Evolutionary conservation across 2,888 invertebrate species (phyloP), one percentile per base, ranked within the genome.

Genomic region (Cheilosia scutellata): DNA sequence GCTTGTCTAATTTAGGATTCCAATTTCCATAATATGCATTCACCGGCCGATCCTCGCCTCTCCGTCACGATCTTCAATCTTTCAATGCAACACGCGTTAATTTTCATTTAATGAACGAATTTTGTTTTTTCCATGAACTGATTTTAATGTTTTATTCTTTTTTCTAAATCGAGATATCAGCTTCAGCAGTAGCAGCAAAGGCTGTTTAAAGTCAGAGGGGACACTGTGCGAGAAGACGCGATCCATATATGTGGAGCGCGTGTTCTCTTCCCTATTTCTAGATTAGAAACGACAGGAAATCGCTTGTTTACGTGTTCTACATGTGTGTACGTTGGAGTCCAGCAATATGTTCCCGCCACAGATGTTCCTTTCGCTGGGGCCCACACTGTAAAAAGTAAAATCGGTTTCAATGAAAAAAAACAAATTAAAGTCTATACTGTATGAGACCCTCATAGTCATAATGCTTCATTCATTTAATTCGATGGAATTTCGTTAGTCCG

Each of bases 251-350:
- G 51, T 75, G 65, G 65, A 84, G 84, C 84, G 84, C 84, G 80
- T 84, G 84, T 75, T 84, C 63, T 42, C 65, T 79, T 84, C 80
- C 75, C 80, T 75, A 84, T 80, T 79, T 80, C 51, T 80, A 84
- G 84, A 84, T 84, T 84, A 79, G 84, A 76, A 84, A 62, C 84
- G 80, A 80, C 84, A 84, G 84, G 84, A 84, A 84, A 84, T 84
- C 84, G 84, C 84, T 84, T 84, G 84, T 84, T 84, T 84, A 84
- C 80, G 80, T 79, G 71, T 75, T 80, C 80, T 76, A 78, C 65
- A 79, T 70, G 71, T 80, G 80, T 72, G 53, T 65, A 58, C 29
- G 57, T 53, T 74, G 74, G 74, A 83, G 78, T 78, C 83, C 74
- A 70, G 60, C 55, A 74, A 58, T 31, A 31, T 37, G 37, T 53